phyloP scores from a whole-genome alignment of 1,140 invertebrate species.

The Heterodera carotae region DNA sequence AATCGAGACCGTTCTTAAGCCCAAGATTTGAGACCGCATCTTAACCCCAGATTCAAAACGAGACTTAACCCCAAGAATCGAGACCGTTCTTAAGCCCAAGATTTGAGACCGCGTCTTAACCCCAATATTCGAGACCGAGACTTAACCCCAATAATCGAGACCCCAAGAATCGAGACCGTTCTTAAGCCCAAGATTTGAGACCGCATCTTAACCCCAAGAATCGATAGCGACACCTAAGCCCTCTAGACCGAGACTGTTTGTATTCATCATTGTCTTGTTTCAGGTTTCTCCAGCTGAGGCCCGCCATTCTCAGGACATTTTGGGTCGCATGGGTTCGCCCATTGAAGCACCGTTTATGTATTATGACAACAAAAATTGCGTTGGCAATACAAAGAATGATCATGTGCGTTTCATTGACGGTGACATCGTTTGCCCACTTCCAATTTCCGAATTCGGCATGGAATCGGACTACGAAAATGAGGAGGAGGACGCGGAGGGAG shows the following conservation, averaged over 20 bases:
- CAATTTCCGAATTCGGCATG: conserved; percentile 50
- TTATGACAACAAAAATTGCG: conserved; percentile 23
- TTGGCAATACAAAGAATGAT: background rate
- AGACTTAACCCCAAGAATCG: too few relatives aligned
- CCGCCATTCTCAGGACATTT: conserved; percentile 19
- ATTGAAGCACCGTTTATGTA: conserved; percentile 50
- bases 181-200: too few relatives aligned
- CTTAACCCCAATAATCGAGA: too few relatives aligned
- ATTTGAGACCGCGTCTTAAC: too few relatives aligned
- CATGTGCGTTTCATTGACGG: conserved; percentile 47
- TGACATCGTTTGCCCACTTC: conserved; percentile 51
- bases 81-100: too few relatives aligned
- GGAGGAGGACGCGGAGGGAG: conserved; percentile 37
- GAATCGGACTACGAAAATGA: conserved; percentile 46
- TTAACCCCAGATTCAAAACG: too few relatives aligned
- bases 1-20: too few relatives aligned
- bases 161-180: too few relatives aligned
- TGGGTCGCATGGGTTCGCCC: conserved; percentile 51
- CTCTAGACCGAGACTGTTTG: background rate
- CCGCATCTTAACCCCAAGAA: too few relatives aligned
- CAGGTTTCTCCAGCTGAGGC: conserved; percentile 18
- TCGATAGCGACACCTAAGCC: too few relatives aligned
- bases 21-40: too few relatives aligned
- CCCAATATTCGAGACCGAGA: too few relatives aligned
- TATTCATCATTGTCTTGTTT: conserved; percentile 1